phyloP scores from a whole-genome alignment of 2,888 invertebrate species.

The Acholoe squamosa region DNA sequence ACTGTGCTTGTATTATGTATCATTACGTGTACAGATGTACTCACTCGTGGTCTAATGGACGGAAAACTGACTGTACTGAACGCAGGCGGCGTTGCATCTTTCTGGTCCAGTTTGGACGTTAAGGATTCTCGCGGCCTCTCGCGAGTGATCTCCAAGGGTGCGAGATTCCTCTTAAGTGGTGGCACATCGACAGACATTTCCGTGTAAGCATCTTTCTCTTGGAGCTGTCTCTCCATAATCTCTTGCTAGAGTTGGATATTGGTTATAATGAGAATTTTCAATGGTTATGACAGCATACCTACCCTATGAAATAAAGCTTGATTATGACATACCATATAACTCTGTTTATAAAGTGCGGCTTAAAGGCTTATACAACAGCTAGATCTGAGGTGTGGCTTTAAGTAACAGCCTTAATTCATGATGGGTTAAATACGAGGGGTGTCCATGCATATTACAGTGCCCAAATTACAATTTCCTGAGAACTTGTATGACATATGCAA shows the following conservation, averaged over 20 bases:
- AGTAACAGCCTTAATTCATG: too few relatives aligned
- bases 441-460: too few relatives aligned
- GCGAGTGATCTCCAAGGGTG: neutral
- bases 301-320: too few relatives aligned
- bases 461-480: too few relatives aligned
- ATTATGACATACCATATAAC: too few relatives aligned
- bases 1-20: neutral
- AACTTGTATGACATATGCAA: too few relatives aligned
- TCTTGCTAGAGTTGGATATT: conserved; percentile 32
- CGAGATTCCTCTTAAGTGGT: neutral
- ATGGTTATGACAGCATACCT: too few relatives aligned
- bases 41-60: conserved; percentile 42
- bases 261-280: neutral
- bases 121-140: conserved; percentile 38
- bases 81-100: conserved; percentile 17
- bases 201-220: neutral
- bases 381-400: too few relatives aligned
- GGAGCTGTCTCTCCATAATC: neutral
- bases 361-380: too few relatives aligned
- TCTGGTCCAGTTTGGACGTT: conserved; percentile 36
- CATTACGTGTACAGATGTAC: neutral
- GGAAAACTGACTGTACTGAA: conserved; percentile 48
- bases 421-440: too few relatives aligned
- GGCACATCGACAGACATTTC: conserved; percentile 32
- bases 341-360: too few relatives aligned